Evolutionary conservation across 2,888 invertebrate species (phyloP).

Genomic region (Drosophila gaucha): DNA sequence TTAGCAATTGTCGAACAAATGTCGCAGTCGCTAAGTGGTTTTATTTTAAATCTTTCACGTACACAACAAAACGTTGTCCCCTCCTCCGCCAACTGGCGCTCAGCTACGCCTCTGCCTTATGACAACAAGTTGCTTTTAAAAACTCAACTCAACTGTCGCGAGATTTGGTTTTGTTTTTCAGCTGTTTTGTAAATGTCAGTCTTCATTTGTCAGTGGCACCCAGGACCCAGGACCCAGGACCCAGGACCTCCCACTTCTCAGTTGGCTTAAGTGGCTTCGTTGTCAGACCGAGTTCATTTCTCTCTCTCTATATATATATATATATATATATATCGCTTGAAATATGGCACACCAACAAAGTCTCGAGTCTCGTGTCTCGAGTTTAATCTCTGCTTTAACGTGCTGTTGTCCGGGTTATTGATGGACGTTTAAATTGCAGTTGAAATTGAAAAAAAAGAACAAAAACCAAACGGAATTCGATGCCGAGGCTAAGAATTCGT

Average conservation of each 20-base stretch:
- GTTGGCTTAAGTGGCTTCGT: slow-evolving; percentile 77
- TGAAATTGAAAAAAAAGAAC: slow-evolving; percentile 67
- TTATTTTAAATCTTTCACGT: slow-evolving; percentile 85
- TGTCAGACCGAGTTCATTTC: slow-evolving; percentile 66
- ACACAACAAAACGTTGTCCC: slow-evolving; percentile 43
- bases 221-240: neutral
- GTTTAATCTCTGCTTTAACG: slow-evolving; percentile 63
- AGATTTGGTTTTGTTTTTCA: slow-evolving; percentile 69
- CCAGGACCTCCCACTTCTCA: slow-evolving; percentile 18
- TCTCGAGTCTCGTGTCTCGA: slow-evolving; percentile 10
- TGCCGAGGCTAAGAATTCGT: slow-evolving; percentile 29
- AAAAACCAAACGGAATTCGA: neutral
- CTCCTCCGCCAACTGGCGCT: neutral
- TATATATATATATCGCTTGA: slow-evolving; percentile 37
- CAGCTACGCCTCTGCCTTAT: slow-evolving; percentile 44
- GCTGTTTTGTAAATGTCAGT: slow-evolving; percentile 83
- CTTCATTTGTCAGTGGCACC: slow-evolving; percentile 82
- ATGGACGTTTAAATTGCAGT: slow-evolving; percentile 78
- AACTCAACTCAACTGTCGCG: slow-evolving; percentile 75
- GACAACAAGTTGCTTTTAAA: slow-evolving; percentile 81
- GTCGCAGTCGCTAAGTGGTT: slow-evolving; percentile 82
- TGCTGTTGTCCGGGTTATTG: slow-evolving; percentile 58
- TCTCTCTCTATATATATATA: slow-evolving; percentile 31
- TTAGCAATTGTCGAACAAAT: slow-evolving; percentile 71
- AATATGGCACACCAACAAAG: slow-evolving; percentile 39